phyloP scores from a whole-genome alignment of 2,113 vertebrate species.

The Hucho hucho region DNA sequence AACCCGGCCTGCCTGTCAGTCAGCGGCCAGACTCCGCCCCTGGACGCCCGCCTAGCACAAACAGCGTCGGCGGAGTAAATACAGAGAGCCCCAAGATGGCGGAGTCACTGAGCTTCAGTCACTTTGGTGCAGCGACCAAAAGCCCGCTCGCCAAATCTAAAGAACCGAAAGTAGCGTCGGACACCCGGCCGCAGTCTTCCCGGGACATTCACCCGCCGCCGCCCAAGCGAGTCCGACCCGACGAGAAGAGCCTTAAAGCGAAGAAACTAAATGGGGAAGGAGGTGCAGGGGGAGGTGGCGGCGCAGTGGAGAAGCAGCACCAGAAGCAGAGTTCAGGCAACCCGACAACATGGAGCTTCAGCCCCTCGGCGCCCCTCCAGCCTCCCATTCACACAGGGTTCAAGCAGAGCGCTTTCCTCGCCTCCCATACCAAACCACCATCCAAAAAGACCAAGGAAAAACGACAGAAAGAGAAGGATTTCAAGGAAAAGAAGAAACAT shows the following conservation, averaged over 20 bases:
- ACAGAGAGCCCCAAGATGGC: conserved; percentile 94
- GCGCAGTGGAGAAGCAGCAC: conserved; percentile 71
- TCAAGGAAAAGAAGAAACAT: conserved; percentile 59
- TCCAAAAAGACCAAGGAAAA: conserved; percentile 82
- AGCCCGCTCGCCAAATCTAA: conserved; percentile 64
- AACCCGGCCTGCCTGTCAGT: conserved; percentile 47
- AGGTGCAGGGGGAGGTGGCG: conserved; percentile 69
- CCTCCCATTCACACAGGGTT: conserved; percentile 67
- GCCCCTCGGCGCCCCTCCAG: conserved; percentile 49
- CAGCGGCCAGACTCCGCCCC: background rate
- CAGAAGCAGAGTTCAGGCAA: conserved; percentile 72
- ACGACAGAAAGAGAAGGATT: conserved; percentile 81
- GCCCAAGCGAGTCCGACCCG: conserved; percentile 80
- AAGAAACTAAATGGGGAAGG: conserved; percentile 83
- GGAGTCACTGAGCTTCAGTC: conserved; percentile 75
- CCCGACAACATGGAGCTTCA: conserved; percentile 76
- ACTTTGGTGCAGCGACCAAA: conserved; percentile 67
- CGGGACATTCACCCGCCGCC: conserved; percentile 75
- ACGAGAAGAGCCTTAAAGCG: conserved; percentile 80
- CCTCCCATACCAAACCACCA: conserved; percentile 64
- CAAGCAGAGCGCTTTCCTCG: conserved; percentile 77
- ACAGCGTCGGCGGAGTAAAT: conserved; percentile 86
- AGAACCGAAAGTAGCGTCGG: conserved; percentile 68
- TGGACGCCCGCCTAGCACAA: conserved; percentile 59
- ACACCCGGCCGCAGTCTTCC: conserved; percentile 65